Percentiles rank a stretch among this genome's conserved stretches.
phyloP scores from a whole-genome alignment of 2,113 vertebrate species.

The Vimba vimba region DNA sequence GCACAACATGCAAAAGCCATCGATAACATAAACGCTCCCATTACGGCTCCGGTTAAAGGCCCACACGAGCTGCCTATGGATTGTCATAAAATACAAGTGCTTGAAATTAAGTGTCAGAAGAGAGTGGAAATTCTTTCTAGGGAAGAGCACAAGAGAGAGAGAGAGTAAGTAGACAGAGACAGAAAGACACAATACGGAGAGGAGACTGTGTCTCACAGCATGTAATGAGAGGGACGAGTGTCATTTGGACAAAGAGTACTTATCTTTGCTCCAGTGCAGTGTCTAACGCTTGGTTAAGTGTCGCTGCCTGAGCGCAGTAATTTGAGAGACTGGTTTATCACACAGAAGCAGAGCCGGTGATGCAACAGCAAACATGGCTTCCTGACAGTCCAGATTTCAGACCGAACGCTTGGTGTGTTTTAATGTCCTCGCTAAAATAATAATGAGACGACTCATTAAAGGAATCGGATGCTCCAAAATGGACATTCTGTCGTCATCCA shows the following conservation, averaged over 20 bases:
- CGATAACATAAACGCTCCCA: slow-evolving; percentile 20
- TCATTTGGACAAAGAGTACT: slow-evolving; percentile 46
- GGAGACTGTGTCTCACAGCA: slow-evolving; percentile 43
- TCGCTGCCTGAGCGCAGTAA: slow-evolving; percentile 1
- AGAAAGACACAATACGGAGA: slow-evolving; percentile 11
- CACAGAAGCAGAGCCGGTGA: slow-evolving; percentile 5
- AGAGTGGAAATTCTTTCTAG: not conserved
- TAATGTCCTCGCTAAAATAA: not conserved
- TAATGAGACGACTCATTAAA: not conserved
- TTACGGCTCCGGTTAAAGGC: slow-evolving; percentile 13
- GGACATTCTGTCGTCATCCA: not conserved
- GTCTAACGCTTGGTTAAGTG: slow-evolving; percentile 19
- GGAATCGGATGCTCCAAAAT: not conserved
- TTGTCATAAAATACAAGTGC: slow-evolving; percentile 54
- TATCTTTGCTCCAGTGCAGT: slow-evolving; percentile 37
- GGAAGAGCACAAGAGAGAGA: not conserved
- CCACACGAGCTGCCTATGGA: not conserved
- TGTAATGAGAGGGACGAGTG: slow-evolving; percentile 41
- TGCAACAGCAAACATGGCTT: slow-evolving; percentile 10
- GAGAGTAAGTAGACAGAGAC: not conserved
- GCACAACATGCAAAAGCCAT: slow-evolving; percentile 27
- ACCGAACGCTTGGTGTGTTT: not conserved
- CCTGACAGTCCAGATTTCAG: not conserved
- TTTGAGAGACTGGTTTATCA: slow-evolving; percentile 30
- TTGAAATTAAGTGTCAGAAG: slow-evolving; percentile 54